Evolutionary conservation across 2,797 vertebrate genomes (phyloP).

Genomic region (Gallinago nigripennis): DNA sequence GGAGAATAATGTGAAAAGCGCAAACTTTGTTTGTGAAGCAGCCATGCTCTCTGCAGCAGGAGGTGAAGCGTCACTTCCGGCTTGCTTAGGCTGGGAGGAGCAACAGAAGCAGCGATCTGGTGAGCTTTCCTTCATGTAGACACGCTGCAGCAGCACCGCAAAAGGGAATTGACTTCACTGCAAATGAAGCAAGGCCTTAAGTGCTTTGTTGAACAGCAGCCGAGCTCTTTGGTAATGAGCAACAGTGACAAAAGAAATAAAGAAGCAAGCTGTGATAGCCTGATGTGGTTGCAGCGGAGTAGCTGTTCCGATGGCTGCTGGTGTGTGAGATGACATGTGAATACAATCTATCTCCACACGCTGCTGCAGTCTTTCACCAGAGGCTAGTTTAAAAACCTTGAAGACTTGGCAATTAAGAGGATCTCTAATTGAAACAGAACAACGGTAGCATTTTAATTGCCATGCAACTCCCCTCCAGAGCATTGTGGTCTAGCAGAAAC

Average conservation of each 20-base stretch:
- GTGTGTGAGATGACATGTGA: background rate
- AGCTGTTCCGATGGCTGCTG: background rate
- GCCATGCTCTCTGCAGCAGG: background rate
- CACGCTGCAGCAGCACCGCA: background rate
- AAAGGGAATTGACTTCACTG: conserved; percentile 34
- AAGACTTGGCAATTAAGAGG: conserved; percentile 58
- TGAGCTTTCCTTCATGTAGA: conserved; percentile 23
- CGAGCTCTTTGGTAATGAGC: conserved; percentile 58
- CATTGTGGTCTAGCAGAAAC: conserved; percentile 16
- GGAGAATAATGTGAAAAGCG: background rate
- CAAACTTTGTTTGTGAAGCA: background rate
- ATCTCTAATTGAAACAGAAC: conserved; percentile 59
- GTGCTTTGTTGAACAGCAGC: conserved; percentile 66
- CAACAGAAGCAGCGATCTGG: rapidly evolving
- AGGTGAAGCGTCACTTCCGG: background rate
- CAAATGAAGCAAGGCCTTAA: conserved; percentile 51
- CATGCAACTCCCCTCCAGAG: background rate
- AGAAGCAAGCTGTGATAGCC: conserved; percentile 4
- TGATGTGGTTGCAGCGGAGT: background rate
- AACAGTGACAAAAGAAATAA: conserved; percentile 49
- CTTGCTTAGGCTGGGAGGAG: background rate
- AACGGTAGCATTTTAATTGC: conserved; percentile 21
- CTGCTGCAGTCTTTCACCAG: conserved; percentile 47
- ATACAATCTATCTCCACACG: background rate
- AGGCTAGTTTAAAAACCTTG: conserved; percentile 35